Base-by-base conservation (phyloP, 2,113 vertebrate genomes). In the Prochilodus magdalenae region DNA sequence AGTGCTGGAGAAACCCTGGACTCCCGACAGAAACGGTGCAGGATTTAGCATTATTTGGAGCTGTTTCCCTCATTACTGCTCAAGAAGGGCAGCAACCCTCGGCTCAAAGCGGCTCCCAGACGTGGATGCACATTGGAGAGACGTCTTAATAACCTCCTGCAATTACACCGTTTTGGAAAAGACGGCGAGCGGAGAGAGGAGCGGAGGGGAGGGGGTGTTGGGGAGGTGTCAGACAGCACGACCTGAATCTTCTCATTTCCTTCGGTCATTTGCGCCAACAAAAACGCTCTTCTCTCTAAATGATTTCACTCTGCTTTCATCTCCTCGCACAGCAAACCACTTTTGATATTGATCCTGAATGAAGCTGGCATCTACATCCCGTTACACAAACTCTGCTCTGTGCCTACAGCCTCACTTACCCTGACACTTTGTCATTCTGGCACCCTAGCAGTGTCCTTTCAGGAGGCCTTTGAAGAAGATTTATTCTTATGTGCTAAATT, bases 131-230 rank as follows among this genome's bases (percentile, higher is more conserved):
- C 73, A 85, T 87, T 85, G 55, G 57, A 49, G 16, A 36, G 78
- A 81, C 77, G 47, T 81, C 67, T 75, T 79, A 85, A 87, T 83
- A 77, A 79, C 71, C 33, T 70, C 33, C 22, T 55, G 57, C 59
- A 79, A 84, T 84, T 80, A 84, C 24, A 20, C 62, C 22, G 26
- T 47, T 82, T 71, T 53, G 33, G 51, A 72, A 49, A 14, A 49
- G 77, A 74, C 33, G 47, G 15, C 3, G 57, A 77, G 71, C 49
- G 3, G 29, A 24, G 30, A 8, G 44, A 26, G 74, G 13, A 12
- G 47, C n/a, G n/a, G n/a, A n/a, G n/a, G n/a, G n/a, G n/a, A n/a
- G n/a, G n/a, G n/a, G n/a, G n/a, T n/a, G n/a, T n/a, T n/a, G 26
- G 29, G 71, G 62, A 51, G 33, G n/a, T 24, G 74, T 73, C 51